Evolutionary conservation across 2,113 vertebrate species (phyloP), one percentile per base, ranked within the genome.

Genomic region (Eonycteris spelaea): DNA sequence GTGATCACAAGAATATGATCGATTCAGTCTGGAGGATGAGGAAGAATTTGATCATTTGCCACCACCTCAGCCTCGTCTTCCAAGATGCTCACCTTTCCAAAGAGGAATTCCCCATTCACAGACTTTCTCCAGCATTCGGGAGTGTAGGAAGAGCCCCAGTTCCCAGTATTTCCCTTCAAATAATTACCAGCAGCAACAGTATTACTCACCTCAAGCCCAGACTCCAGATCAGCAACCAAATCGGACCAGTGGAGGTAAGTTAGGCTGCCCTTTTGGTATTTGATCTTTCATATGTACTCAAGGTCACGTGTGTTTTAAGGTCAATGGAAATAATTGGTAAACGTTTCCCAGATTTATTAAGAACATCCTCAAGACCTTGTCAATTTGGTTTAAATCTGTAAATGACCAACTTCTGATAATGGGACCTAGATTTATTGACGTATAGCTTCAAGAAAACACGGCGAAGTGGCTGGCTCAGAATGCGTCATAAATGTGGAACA

Each of bases 41-140:
- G 99, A 99, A 74, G 99, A 99, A 33, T 99, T 99, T 74, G 99
- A 99, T 97, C 99, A 99, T 93, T 98, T 99, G 21, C 99, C 99
- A 1, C 99, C 99, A 86, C 99, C 99, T 0, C 99, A 99, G 98
- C 99, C 99, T 0, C 99, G 99, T 30, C 99, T 99, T 98, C 98
- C 99, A 95, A 97, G 99, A 97, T 97, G 99, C 98, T 97, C 99
- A 95, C 98, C 99, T 24, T 99, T 99, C 98, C 99, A 99, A 97
- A 99, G 99, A 97, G 99, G 99, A 61, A 98, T 99, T 97, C 98
- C 99, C 87, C 99, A 99, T 96, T 99, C 99, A 77, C 99, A 99
- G 98, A 99, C 99, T 98, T 99, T 99, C 98, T 99, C 99, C 96
- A 99, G 99, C 98, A 99, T 99, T 92, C 99, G 99, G 97, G 99